Evolutionary conservation across 2,113 vertebrate species (phyloP), one percentile per base, ranked within the genome.

Genomic region (Carollia perspicillata): DNA sequence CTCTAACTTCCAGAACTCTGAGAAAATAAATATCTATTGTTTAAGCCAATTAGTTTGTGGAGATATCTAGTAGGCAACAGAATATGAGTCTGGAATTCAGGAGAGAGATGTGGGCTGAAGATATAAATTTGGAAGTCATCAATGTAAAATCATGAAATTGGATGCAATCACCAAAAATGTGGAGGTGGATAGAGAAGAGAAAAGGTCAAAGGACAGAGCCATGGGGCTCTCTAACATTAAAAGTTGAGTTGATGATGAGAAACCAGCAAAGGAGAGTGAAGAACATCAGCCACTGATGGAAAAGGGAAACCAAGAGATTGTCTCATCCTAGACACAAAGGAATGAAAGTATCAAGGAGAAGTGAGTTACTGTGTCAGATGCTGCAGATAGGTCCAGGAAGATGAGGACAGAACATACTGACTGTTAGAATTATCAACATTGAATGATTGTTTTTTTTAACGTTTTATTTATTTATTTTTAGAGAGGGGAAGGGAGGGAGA

Each of bases 21-120:
- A 93, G 83, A 81, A 85, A 94, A 79, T 78, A 49, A 74, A 68
- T 80, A 13, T 44, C 47, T 71, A 3, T 35, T n/a, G 23, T 94
- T 71, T 71, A 95, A 90, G 20, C 1, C 12, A 84, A 17, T n/a
- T 7, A 72, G 44, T n/a, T 44, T 17, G 13, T 80, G 51, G 68
- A 77, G 28, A 18, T 91, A 35, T 65, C 28, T 65, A n/a, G 18
- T 37, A 42, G n/a, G 93, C 40, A 88, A 44, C 28, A 79, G 28
- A 78, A 77, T 44, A 6, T 68, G 49, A 55, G 26, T n/a, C n/a
- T 71, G 7, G n/a, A 92, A 37, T 79, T 90, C 44, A 81, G 79
- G 75, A 96, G 28, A 95, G 40, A 90, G 37, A 28, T 72, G 44
- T 90, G 65, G 53, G 44, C 13, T 94, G 37, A 68, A 80, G 87